Base-by-base conservation (phyloP, 1,140 invertebrate species). In the Agrypnia vestita region DNA sequence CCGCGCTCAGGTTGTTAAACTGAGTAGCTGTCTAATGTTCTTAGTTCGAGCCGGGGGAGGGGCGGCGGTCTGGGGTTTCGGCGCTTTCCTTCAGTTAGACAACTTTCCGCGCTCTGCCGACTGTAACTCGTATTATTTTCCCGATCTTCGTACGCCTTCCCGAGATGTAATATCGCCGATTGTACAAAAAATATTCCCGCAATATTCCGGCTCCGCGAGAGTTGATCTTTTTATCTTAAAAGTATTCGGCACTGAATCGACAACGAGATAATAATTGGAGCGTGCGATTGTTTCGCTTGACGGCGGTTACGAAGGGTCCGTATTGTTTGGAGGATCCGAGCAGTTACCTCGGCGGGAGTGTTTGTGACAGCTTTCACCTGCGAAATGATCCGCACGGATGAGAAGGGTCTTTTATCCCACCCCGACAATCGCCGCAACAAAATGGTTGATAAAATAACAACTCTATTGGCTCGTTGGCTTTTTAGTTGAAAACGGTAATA, bases 1-100 rank as follows among this genome's bases (percentile, higher is more conserved):
- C 81, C 77, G 62, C 81, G 62, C 80, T 21, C 81, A 82, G 81
- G 78, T 82, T 82, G 81, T 82, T 82, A 82, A 82, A 82, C 81
- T 82, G 78, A 82, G 81, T 82, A 78, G 81, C 81, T 82, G 81
- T 82, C 81, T 82, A 82, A 82, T 82, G 81, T 80, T 80, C 81
- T 82, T 82, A 82, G 81, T 82, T 82, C 80, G 78, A 82, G 71
- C 78, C 78, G 47, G 61, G 8, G 69, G 10, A 43, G 44, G 44
- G 64, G 43, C 46, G 47, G 69, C 71, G 64, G 43, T 56, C 53
- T 78, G 69, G 69, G 19, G 19, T n/a, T n/a, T n/a, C n/a, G n/a
- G n/a, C n/a, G n/a, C 10, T 17, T n/a, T 3, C 61, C 4, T 62
- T 62, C 61, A 21, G 25, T 43, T n/a, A 62, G 64, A 15, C 0